Conservation (phyloP, 2,113 vertebrate species). For the Grammomys dolichurus region DNA sequence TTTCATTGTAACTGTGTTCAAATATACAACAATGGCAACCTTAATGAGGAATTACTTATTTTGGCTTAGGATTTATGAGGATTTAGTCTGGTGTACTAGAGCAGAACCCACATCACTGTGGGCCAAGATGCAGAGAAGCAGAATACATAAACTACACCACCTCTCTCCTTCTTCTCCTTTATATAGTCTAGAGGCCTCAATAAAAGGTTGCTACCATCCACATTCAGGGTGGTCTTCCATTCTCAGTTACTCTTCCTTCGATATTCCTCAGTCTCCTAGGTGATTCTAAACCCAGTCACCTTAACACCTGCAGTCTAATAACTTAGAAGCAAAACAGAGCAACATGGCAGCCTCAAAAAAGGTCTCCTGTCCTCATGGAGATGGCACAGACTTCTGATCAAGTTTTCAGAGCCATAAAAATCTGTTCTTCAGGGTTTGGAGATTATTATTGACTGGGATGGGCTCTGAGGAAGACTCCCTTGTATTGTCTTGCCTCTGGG, state of each 20-base stretch:
- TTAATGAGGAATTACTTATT: background rate
- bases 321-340: background rate
- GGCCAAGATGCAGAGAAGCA: background rate
- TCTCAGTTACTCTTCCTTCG: background rate
- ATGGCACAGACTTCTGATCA: background rate
- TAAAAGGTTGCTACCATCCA: background rate
- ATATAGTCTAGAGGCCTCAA: background rate
- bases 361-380: background rate
- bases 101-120: no score
- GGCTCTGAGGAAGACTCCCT: background rate
- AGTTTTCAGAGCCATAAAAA: background rate
- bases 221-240: background rate
- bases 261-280: background rate
- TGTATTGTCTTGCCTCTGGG: background rate
- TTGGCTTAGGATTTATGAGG: background rate
- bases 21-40: background rate
- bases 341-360: rapidly evolving
- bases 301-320: background rate
- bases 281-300: background rate
- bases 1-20: background rate
- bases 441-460: background rate
- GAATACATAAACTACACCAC: background rate
- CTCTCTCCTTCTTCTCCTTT: background rate
- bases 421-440: background rate
- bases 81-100: background rate